These are phyloP conservation scores for Rhizomys pruinosus DNA, from an alignment of 2,113 vertebrate genomes.

Conservation along the genomic window DNA sequence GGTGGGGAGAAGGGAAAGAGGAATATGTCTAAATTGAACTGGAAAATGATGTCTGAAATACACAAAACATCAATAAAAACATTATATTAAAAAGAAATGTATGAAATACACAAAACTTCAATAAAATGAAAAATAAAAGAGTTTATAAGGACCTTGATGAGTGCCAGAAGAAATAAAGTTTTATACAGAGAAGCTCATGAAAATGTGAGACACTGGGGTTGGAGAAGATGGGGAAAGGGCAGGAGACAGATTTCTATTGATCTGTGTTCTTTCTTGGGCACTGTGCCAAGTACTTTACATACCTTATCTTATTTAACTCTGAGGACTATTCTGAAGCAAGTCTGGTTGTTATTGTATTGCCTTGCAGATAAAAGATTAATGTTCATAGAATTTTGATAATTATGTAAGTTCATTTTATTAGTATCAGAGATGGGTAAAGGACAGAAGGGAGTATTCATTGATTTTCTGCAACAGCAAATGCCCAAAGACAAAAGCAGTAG, in stretches of 20 bases:
- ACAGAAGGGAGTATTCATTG: neutral
- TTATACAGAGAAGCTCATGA: neutral
- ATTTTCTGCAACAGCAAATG: neutral
- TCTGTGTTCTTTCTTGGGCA: constrained; percentile 17
- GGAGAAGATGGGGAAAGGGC: neutral
- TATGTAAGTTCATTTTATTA: neutral
- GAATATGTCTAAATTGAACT: no score
- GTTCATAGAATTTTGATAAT: constrained; percentile 12
- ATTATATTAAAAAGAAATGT: no score
- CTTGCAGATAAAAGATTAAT: constrained; percentile 15
- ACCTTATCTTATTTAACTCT: constrained; percentile 30
- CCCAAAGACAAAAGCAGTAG: neutral
- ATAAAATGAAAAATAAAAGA: no score
- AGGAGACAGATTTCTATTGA: constrained; percentile 4
- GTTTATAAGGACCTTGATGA: neutral
- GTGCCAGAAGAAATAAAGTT: constrained; percentile 3
- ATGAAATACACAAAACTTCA: no score
- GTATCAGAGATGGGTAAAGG: neutral
- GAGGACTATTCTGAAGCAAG: neutral
- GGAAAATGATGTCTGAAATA: no score
- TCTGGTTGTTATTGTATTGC: neutral
- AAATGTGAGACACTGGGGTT: neutral
- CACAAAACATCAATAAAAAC: no score
- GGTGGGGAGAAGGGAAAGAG: no score
- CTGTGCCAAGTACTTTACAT: constrained; percentile 10